phyloP scores from a whole-genome alignment of 2,797 vertebrate genomes.

The Schizopygopsis pylzovi region DNA sequence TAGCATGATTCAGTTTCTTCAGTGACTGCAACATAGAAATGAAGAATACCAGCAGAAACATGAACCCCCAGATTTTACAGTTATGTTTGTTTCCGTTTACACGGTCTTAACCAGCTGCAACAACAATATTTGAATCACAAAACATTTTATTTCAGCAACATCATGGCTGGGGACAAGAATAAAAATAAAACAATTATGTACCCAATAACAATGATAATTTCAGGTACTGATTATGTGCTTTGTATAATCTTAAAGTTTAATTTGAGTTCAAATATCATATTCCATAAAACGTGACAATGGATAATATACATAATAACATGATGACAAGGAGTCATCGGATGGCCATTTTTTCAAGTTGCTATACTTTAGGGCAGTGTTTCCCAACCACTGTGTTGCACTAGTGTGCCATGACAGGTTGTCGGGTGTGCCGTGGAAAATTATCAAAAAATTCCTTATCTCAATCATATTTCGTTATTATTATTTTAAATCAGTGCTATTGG shows the following conservation, averaged over 20 bases:
- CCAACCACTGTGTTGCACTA: too few relatives aligned
- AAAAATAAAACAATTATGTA: background rate
- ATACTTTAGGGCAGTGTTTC: too few relatives aligned
- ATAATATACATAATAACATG: background rate
- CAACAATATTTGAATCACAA: too few relatives aligned
- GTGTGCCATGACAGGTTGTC: too few relatives aligned
- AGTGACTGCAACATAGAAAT: constrained; percentile 84
- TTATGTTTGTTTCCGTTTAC: background rate
- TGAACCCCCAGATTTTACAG: constrained; percentile 25
- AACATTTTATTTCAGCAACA: background rate
- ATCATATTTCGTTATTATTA: too few relatives aligned
- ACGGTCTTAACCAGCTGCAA: background rate
- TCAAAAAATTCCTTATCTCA: too few relatives aligned
- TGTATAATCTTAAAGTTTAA: background rate
- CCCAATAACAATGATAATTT: background rate
- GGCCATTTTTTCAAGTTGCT: too few relatives aligned
- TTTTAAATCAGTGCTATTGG: too few relatives aligned
- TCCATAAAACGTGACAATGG: background rate
- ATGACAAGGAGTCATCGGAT: too few relatives aligned
- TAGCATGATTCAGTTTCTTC: constrained; percentile 98
- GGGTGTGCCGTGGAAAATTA: too few relatives aligned
- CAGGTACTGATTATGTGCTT: background rate
- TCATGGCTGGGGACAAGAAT: background rate
- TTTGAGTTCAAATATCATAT: background rate
- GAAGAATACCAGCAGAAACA: constrained; percentile 6